Evolutionary conservation across 1,140 invertebrate species (phyloP), one percentile per base, ranked within the genome.

Genomic region (Drosophila prosaltans): DNA sequence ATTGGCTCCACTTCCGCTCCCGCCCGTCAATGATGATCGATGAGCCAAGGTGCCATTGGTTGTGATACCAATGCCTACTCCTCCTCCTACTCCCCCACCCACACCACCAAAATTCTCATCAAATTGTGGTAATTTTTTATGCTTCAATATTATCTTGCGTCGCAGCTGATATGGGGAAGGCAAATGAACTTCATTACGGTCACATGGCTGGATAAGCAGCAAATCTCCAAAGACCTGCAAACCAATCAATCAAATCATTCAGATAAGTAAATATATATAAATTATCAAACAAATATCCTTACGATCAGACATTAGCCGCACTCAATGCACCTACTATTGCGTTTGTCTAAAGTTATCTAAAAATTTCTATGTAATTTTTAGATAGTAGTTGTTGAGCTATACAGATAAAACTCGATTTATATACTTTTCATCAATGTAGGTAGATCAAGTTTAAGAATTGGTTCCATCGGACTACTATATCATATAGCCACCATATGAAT

Each of bases 71-170:
- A 70, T 72, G 48, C 48, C 58, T 24, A 63, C 36, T 64, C 32
- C 76, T 55, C 48, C 58, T 24, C 64, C 36, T 64, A 26, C 76
- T 55, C 48, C 58, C 24, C 67, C 36, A 60, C 26, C 9, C 66
- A 72, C 6, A 72, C 65, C 55, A 51, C 45, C 39, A 40, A 64
- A 72, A 3, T 94, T 94, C 80, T 96, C 95, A 78, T 96, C 95
- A 69, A 93, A 95, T 92, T 97, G 97, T 0, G 97, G 97, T 24
- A 99, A 92, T 90, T 99, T 99, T 91, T 99, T 99, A 85, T 99
- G 98, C 93, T 98, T 98, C 1, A 98, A 92, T 58, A 98, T 95
- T 58, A 98, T 97, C 93, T 96, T 97, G 45, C 94, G 92, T 28
- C 94, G 93, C 40, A 97, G 89, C 70, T 96, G 94, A 77, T 96